Evolutionary conservation across 2,113 vertebrate genomes (phyloP).

Genomic region (Amphilophus citrinellus): DNA sequence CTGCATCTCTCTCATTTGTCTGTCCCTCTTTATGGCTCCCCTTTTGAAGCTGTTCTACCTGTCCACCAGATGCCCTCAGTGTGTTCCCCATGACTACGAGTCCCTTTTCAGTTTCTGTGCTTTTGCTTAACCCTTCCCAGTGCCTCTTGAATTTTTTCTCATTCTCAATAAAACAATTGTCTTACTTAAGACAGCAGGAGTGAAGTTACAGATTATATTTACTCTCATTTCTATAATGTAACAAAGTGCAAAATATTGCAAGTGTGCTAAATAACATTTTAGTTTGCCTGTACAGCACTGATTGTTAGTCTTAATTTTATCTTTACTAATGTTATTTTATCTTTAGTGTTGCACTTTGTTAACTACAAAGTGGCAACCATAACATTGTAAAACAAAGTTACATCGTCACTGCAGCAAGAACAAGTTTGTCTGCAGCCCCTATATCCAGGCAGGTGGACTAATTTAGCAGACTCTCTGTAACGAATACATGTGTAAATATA

Average conservation of each 20-base stretch:
- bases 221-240: background rate
- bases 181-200: background rate
- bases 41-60: slow-evolving; percentile 42
- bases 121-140: background rate
- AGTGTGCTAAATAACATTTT: background rate
- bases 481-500: too few relatives aligned
- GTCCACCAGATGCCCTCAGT: slow-evolving; percentile 63
- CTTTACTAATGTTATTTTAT: too few relatives aligned
- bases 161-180: background rate
- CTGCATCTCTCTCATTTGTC: background rate
- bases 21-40: background rate
- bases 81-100: slow-evolving; percentile 17
- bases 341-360: too few relatives aligned
- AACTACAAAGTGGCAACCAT: too few relatives aligned
- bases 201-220: background rate
- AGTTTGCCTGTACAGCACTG: too few relatives aligned
- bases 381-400: too few relatives aligned
- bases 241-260: background rate
- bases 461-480: too few relatives aligned
- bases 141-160: background rate
- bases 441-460: too few relatives aligned
- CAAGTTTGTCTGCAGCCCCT: too few relatives aligned
- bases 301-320: too few relatives aligned
- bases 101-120: background rate
- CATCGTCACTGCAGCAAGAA: too few relatives aligned